A percentile compares a stretch with the other conserved stretches of the same genome.
These are phyloP conservation scores for Muschampia staudingeri DNA, from an alignment of 2,888 invertebrate genomes.

Conservation along the genomic window DNA sequence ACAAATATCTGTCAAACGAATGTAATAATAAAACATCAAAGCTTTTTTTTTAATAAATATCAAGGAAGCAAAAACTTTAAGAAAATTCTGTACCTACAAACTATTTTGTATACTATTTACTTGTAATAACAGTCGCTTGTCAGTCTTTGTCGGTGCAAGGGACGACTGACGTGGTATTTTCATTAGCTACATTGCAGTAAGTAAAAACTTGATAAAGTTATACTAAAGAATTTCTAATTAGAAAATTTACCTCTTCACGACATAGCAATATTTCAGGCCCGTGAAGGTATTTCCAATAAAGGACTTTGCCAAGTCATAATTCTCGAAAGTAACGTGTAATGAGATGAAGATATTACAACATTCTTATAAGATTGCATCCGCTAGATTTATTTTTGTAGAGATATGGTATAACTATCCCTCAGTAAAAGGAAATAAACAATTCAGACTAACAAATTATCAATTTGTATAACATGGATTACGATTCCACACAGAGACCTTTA, in stretches of 20 bases:
- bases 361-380: constrained; percentile 82
- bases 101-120: constrained; percentile 43
- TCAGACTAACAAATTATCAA: too few relatives aligned
- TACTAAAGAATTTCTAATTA: constrained; percentile 91
- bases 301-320: constrained; percentile 91
- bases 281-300: constrained; percentile 92
- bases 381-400: constrained; percentile 64
- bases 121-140: constrained; percentile 54
- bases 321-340: constrained; percentile 91
- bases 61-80: background rate
- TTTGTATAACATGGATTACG: too few relatives aligned
- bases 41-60: too few relatives aligned
- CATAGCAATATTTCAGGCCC: constrained; percentile 91
- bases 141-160: constrained; percentile 66
- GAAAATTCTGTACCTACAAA: background rate
- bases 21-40: too few relatives aligned
- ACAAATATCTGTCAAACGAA: too few relatives aligned
- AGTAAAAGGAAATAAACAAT: too few relatives aligned
- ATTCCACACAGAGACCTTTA: too few relatives aligned
- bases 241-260: constrained; percentile 91
- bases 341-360: constrained; percentile 90
- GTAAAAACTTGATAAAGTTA: constrained; percentile 91
- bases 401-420: background rate
- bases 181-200: constrained; percentile 88
- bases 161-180: constrained; percentile 87